These are phyloP conservation scores for Aspiorhynchus laticeps DNA, from an alignment of 2,113 vertebrate genomes.

Conservation along the genomic window DNA sequence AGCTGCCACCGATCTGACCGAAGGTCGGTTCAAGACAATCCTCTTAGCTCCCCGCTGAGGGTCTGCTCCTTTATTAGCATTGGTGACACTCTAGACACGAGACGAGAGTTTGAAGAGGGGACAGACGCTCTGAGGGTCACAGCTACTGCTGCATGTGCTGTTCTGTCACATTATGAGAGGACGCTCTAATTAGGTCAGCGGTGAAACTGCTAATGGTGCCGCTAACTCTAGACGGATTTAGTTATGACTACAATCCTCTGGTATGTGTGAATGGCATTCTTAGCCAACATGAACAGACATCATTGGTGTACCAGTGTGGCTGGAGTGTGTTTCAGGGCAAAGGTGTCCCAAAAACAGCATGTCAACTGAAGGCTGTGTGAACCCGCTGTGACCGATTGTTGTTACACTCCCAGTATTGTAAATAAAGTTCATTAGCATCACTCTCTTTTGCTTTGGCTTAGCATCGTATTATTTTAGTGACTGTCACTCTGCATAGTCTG, in stretches of 20 bases:
- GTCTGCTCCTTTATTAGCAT: slow-evolving; percentile 46
- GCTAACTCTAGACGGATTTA: slow-evolving; percentile 5
- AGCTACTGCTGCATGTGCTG: slow-evolving; percentile 23
- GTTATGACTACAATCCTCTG: slow-evolving; percentile 24
- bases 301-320: not conserved
- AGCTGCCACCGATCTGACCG: slow-evolving; percentile 37
- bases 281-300: not conserved
- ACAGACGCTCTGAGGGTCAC: slow-evolving; percentile 43
- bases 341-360: slow-evolving; percentile 14
- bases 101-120: slow-evolving; percentile 29
- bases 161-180: slow-evolving; percentile 33
- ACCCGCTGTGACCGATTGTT: not conserved
- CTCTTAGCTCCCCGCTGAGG: slow-evolving; percentile 52
- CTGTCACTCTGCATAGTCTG: not conserved
- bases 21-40: slow-evolving; percentile 48
- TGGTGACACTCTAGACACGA: slow-evolving; percentile 43
- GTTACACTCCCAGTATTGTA: not conserved
- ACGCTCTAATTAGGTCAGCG: slow-evolving; percentile 13
- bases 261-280: slow-evolving; percentile 22
- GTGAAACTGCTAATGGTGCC: slow-evolving; percentile 20
- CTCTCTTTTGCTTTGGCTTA: not conserved
- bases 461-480: slow-evolving; percentile 4
- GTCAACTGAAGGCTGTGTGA: not conserved
- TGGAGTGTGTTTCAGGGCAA: slow-evolving; percentile 29
- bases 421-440: not conserved